These are phyloP conservation scores for Phocoena phocoena DNA, from an alignment of 2,113 vertebrate genomes.

Conservation along the genomic window DNA sequence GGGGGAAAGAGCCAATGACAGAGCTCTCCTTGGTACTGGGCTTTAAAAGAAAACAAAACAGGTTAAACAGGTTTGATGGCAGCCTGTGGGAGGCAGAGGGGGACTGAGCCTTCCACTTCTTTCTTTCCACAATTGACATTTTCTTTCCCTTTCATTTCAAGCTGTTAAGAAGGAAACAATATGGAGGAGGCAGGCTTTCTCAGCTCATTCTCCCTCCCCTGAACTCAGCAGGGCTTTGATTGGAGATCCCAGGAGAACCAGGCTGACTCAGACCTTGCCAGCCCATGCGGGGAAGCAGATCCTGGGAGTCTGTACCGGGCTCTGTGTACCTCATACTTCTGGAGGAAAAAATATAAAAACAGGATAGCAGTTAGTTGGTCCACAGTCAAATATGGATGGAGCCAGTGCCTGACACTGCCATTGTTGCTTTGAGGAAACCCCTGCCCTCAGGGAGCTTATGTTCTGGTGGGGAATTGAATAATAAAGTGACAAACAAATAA, in stretches of 20 bases:
- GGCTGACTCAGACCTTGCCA: not conserved
- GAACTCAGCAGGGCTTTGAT: constrained; percentile 22
- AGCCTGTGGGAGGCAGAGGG: not conserved
- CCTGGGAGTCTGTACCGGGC: not conserved
- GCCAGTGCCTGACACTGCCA: not conserved
- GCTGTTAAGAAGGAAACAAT: constrained; percentile 37
- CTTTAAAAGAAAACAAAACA: constrained; percentile 42
- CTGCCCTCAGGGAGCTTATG: not conserved
- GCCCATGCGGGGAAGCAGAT: not conserved
- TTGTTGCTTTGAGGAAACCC: not conserved
- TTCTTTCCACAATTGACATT: constrained; percentile 5
- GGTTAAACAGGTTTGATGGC: constrained; percentile 40
- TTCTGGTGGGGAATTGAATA: not conserved
- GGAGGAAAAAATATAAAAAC: not conserved
- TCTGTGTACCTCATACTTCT: not conserved
- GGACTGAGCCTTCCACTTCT: not conserved
- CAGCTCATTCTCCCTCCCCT: not conserved
- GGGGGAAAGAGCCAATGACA: not conserved
- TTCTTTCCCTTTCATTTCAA: constrained; percentile 38
- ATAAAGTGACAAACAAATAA: not conserved
- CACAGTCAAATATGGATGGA: fast-evolving
- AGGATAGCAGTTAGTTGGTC: not conserved
- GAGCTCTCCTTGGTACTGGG: not conserved
- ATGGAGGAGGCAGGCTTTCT: not conserved
- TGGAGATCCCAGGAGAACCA: not conserved